Evolutionary conservation across 2,888 invertebrate genomes (phyloP).

Genomic region (Rhingia campestris): DNA sequence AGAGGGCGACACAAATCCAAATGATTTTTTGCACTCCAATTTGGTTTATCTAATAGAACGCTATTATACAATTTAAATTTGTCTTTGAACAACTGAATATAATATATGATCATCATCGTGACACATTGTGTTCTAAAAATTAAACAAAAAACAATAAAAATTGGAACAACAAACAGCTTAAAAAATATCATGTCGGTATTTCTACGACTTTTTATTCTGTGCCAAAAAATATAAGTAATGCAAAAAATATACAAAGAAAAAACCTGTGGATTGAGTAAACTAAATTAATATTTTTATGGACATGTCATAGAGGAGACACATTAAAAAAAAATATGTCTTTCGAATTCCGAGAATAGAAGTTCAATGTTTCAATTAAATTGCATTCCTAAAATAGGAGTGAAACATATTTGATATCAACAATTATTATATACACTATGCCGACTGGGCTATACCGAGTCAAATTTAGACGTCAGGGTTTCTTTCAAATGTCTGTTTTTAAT

Average conservation of each 20-base stretch:
- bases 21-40: neutral
- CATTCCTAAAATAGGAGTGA: no score
- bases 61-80: no score
- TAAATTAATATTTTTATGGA: constrained; percentile 20
- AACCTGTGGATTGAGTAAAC: constrained; percentile 6
- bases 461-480: no score
- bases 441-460: no score
- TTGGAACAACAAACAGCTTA: neutral
- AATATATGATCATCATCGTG: neutral
- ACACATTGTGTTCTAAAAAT: neutral
- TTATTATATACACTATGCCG: no score
- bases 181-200: neutral
- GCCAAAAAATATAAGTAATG: constrained; percentile 7
- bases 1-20: no score
- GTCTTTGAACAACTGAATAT: no score
- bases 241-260: neutral
- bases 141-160: no score
- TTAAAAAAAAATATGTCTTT: neutral
- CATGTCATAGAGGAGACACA: neutral
- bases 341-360: neutral
- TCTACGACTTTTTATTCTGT: neutral
- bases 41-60: neutral
- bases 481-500: no score
- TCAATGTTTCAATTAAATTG: neutral
- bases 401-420: no score